Conservation (phyloP, 1,140 invertebrate genomes). For the Pseudomyrmex cubaensis region DNA sequence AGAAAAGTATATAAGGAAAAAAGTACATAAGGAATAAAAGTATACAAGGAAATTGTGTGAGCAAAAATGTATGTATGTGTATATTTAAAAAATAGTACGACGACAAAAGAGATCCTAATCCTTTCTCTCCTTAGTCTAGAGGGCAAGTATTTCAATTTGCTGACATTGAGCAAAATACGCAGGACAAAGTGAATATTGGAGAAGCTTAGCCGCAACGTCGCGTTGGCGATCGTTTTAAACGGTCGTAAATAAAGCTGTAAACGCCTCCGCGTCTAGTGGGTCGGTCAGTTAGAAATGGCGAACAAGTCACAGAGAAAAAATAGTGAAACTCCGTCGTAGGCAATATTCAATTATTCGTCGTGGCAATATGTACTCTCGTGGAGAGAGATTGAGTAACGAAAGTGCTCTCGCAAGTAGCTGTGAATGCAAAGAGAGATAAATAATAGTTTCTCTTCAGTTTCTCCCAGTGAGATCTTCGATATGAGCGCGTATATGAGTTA, state of each 20-base stretch:
- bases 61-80: too few species aligned
- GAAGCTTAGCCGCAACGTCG: neutral
- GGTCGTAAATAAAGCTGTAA: slow-evolving; percentile 39
- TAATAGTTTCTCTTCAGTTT: slow-evolving; percentile 5
- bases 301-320: neutral
- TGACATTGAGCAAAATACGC: neutral
- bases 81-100: neutral
- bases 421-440: slow-evolving; percentile 16
- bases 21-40: neutral
- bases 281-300: neutral
- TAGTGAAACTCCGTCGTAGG: slow-evolving; percentile 2
- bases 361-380: neutral
- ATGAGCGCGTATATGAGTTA: neutral
- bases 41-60: neutral
- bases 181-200: neutral
- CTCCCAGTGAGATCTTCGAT: neutral
- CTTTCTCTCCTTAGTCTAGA: too few species aligned
- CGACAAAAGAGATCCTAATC: neutral
- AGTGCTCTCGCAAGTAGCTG: neutral
- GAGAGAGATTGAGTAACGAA: slow-evolving; percentile 23
- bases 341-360: neutral
- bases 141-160: slow-evolving; percentile 38
- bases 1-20: neutral
- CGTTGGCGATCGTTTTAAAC: slow-evolving; percentile 1
- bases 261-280: neutral